These are phyloP conservation scores for Meta bourneti DNA, from an alignment of 2,888 invertebrate species.

Conservation along the genomic window DNA sequence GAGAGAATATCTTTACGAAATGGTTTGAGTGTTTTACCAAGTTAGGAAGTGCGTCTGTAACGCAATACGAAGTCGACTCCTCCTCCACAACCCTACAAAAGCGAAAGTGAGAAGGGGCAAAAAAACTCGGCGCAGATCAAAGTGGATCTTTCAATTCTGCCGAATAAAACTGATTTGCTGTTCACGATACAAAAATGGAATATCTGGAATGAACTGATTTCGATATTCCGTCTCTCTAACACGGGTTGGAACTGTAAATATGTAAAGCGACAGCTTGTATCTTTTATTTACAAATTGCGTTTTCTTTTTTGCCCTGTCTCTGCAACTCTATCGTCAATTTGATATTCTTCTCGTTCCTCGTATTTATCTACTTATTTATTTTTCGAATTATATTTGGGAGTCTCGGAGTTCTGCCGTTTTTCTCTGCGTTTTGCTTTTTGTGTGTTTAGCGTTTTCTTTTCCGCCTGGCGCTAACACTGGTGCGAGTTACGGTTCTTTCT, in stretches of 20 bases:
- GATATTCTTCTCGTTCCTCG: constrained; percentile 22
- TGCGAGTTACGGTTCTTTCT: neutral
- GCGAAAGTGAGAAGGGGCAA: constrained; percentile 11
- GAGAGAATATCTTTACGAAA: constrained; percentile 35
- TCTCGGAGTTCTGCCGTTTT: neutral
- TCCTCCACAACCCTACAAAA: neutral
- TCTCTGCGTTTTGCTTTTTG: constrained; percentile 7
- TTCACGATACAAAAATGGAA: constrained; percentile 58
- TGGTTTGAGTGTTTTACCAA: constrained; percentile 52
- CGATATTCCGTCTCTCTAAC: constrained; percentile 18
- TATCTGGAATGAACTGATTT: constrained; percentile 52
- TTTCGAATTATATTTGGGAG: constrained; percentile 39
- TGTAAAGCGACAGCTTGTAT: constrained; percentile 67
- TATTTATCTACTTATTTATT: constrained; percentile 37
- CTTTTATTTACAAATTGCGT: constrained; percentile 64
- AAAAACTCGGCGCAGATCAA: constrained; percentile 54
- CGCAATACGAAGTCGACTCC: constrained; percentile 48
- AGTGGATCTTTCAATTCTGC: constrained; percentile 40
- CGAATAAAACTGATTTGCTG: constrained; percentile 73
- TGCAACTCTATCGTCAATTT: constrained; percentile 32
- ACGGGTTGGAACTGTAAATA: constrained; percentile 37
- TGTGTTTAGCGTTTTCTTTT: neutral
- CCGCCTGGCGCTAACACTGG: too few relatives aligned
- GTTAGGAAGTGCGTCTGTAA: constrained; percentile 53
- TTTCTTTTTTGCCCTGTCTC: neutral